Evolutionary conservation across 2,888 invertebrate genomes (phyloP).

Genomic region (Apodemia duryi): DNA sequence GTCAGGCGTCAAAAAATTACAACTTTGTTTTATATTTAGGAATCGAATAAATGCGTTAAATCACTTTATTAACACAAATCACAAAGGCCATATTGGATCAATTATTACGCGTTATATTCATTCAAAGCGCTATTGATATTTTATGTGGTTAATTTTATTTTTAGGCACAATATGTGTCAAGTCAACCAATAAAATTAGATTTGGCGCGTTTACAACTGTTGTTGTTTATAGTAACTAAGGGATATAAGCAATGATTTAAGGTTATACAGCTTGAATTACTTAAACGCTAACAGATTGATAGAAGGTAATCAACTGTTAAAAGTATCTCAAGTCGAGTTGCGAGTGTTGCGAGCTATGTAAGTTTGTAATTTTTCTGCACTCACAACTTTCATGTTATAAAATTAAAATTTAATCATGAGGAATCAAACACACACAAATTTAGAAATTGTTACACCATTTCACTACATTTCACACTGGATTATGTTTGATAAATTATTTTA

Average conservation of each 20-base stretch:
- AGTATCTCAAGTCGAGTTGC: too few species aligned
- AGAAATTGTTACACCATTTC: not conserved
- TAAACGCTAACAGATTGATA: not conserved
- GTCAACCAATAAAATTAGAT: slow-evolving; percentile 7
- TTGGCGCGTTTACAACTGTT: not conserved
- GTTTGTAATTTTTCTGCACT: too few species aligned
- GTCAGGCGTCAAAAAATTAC: too few species aligned
- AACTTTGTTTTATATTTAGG: too few species aligned
- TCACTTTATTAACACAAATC: too few species aligned
- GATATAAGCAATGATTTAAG: not conserved
- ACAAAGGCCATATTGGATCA: too few species aligned
- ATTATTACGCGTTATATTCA: too few species aligned
- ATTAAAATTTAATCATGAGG: not conserved
- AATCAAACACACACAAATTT: not conserved
- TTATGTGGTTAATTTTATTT: slow-evolving; percentile 1
- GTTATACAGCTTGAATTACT: not conserved
- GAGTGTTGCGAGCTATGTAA: too few species aligned
- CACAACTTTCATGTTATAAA: too few species aligned
- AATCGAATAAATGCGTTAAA: too few species aligned
- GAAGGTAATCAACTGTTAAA: not conserved
- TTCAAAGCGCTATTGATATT: too few species aligned
- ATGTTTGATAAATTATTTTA: not conserved
- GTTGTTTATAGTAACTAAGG: not conserved
- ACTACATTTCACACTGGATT: not conserved
- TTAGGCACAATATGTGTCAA: not conserved